These are phyloP conservation scores for Eueremaeus valkanovi DNA, from an alignment of 2,888 invertebrate genomes.

Conservation along the genomic window DNA sequence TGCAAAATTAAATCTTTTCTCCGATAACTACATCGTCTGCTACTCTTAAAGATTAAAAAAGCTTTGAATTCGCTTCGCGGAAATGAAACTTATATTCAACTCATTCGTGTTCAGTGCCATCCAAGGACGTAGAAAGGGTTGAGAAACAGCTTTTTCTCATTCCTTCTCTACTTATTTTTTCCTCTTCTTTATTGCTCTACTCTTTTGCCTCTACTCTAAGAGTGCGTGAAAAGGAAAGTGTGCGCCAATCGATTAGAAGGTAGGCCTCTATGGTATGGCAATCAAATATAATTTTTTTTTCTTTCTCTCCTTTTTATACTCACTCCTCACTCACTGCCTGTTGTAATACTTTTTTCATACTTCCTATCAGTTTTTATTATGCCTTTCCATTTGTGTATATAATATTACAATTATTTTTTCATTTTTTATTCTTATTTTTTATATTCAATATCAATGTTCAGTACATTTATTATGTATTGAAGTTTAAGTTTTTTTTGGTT, in stretches of 20 bases:
- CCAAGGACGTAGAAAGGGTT: conserved; percentile 22
- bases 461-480: not conserved
- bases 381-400: not conserved
- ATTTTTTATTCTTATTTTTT: not conserved
- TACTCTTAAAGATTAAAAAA: conserved; percentile 4
- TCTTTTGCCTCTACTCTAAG: not conserved
- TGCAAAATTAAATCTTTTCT: not conserved
- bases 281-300: conserved; percentile 6
- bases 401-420: not conserved
- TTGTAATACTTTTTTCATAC: not conserved
- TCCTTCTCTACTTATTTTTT: not conserved
- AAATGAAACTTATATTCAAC: conserved; percentile 23
- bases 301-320: not conserved
- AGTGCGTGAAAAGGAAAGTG: conserved; percentile 32
- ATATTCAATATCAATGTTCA: not conserved
- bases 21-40: not conserved
- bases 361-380: not conserved
- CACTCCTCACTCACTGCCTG: not conserved
- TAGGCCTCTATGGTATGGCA: conserved; percentile 9
- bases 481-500: not conserved
- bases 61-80: conserved; percentile 13
- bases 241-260: conserved; percentile 35
- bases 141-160: not conserved
- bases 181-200: not conserved
- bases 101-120: conserved; percentile 12